phyloP scores from a whole-genome alignment of 1,140 invertebrate species.

The Pachyrhynchus sulphureomaculatus region DNA sequence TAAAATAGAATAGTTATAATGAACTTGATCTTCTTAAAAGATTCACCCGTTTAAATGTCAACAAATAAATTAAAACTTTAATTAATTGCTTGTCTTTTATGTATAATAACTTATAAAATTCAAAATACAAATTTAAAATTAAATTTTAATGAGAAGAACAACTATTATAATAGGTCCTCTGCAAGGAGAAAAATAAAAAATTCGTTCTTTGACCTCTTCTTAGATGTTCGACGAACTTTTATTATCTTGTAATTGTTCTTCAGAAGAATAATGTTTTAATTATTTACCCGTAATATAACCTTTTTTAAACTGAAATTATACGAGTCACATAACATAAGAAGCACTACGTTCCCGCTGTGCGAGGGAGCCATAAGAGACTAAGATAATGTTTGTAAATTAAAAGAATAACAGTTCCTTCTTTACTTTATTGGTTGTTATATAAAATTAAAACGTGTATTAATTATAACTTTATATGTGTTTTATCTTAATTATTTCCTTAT shows the following conservation, averaged over 20 bases:
- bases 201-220: slow-evolving; percentile 23
- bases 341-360: slow-evolving; percentile 5
- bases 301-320: slow-evolving; percentile 10
- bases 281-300: slow-evolving; percentile 10
- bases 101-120: slow-evolving; percentile 2
- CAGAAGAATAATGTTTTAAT: slow-evolving; percentile 23
- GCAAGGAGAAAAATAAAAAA: slow-evolving; percentile 8
- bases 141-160: slow-evolving; percentile 18
- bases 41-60: too few relatives aligned
- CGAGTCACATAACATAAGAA: slow-evolving; percentile 3
- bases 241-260: slow-evolving; percentile 24
- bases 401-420: slow-evolving; percentile 8
- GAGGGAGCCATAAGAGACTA: slow-evolving; percentile 4
- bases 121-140: slow-evolving; percentile 4
- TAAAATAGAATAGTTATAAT: too few relatives aligned
- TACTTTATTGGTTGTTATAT: slow-evolving; percentile 10
- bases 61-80: too few relatives aligned
- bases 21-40: too few relatives aligned
- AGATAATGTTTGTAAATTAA: slow-evolving; percentile 13
- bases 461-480: neutral
- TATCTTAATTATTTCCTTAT: too few relatives aligned
- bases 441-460: slow-evolving; percentile 6
- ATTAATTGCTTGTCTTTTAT: too few relatives aligned
- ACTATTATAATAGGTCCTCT: slow-evolving; percentile 9
- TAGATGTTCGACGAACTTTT: slow-evolving; percentile 26